Evolutionary conservation across 1,140 invertebrate species (phyloP).

Genomic region (Nephila pilipes): DNA sequence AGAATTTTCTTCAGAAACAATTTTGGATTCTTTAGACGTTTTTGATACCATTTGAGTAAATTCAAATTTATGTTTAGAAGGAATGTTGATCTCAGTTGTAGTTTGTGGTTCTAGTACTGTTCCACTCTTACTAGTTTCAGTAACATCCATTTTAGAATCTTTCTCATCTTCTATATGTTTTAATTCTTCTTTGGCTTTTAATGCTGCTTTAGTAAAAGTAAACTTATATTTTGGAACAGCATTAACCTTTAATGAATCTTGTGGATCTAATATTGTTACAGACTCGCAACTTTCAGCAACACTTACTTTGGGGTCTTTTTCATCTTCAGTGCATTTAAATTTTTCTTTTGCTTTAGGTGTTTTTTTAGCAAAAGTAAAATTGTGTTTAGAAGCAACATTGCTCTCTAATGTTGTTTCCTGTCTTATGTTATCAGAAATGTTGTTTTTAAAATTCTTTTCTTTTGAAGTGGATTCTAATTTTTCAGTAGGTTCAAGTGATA

Average conservation of each 20-base stretch:
- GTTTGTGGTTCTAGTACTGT: no score
- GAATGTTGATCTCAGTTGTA: no score
- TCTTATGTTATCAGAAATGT: background rate
- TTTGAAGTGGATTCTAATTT: background rate
- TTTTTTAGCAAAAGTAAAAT: slow-evolving; percentile 6
- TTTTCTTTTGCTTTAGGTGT: no score
- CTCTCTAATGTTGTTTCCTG: background rate
- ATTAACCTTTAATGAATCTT: background rate
- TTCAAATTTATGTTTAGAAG: background rate
- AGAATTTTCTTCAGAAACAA: background rate
- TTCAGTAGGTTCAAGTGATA: background rate
- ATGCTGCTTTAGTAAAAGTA: background rate
- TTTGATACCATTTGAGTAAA: background rate
- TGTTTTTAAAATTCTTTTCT: background rate
- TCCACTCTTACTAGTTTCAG: background rate
- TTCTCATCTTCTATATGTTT: background rate
- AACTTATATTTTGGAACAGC: background rate
- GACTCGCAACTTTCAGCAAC: background rate
- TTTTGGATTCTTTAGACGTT: background rate
- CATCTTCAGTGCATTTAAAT: no score
- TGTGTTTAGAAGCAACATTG: background rate
- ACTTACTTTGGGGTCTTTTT: background rate
- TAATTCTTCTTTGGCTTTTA: background rate
- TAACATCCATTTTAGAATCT: background rate
- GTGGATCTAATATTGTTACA: background rate